Percentiles rank a stretch among this genome's conserved stretches.
Conservation (phyloP, 1,140 invertebrate genomes). For the Ectropis grisescens region DNA sequence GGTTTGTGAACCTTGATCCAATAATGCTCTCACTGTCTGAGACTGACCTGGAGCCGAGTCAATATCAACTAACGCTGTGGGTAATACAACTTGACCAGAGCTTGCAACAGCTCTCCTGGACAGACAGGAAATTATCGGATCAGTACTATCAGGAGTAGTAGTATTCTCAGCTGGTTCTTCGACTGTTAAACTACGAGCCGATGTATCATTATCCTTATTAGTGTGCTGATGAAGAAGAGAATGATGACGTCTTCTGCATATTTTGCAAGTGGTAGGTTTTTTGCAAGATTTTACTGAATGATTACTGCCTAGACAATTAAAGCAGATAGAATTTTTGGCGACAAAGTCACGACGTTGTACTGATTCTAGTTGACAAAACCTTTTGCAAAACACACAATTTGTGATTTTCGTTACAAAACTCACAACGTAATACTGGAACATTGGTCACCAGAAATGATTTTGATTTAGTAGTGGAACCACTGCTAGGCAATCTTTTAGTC, state of each 20-base stretch:
- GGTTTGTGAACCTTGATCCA: too few relatives aligned
- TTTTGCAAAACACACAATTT: slow-evolving; percentile 2
- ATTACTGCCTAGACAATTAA: slow-evolving; percentile 4
- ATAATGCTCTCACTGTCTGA: background rate
- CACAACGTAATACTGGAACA: background rate
- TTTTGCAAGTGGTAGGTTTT: background rate
- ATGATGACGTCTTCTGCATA: slow-evolving; percentile 1
- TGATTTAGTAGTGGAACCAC: background rate
- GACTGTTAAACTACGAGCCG: background rate
- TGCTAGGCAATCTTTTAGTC: background rate
- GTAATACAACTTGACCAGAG: background rate
- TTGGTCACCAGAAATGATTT: background rate
- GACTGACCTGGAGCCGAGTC: background rate
- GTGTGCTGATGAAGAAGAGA: background rate
- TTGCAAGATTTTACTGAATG: background rate
- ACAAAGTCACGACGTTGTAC: slow-evolving; percentile 1
- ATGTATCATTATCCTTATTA: background rate
- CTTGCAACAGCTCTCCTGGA: background rate
- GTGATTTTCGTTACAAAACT: background rate
- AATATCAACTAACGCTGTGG: background rate
- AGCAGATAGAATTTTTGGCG: slow-evolving; percentile 1
- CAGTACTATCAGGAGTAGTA: background rate
- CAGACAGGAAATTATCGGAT: background rate
- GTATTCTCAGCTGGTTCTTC: background rate
- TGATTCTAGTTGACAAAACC: background rate